Evolutionary conservation across 2,888 invertebrate genomes (phyloP).

Genomic region (Scaptomyza parva): DNA sequence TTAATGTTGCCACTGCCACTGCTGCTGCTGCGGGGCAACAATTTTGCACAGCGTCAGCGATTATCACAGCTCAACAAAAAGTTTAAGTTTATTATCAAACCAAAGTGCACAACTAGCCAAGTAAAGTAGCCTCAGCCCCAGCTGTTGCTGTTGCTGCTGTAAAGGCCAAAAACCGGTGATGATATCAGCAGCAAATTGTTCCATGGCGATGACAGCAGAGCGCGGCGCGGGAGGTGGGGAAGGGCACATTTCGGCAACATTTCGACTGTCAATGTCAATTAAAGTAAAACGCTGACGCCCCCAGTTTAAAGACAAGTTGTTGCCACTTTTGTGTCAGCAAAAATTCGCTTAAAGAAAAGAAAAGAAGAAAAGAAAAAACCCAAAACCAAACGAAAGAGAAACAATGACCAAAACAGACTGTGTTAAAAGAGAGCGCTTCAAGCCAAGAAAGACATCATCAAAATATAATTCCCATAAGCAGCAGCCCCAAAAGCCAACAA

Average conservation of each 20-base stretch:
- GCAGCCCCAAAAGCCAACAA: slow-evolving; percentile 51
- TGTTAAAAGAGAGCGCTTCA: no score
- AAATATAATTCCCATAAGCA: slow-evolving; percentile 69
- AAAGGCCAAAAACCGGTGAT: slow-evolving; percentile 29
- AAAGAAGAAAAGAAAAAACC: slow-evolving; percentile 17
- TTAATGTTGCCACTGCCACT: background rate
- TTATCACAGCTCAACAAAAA: slow-evolving; percentile 44
- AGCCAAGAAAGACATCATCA: slow-evolving; percentile 39
- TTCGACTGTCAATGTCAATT: slow-evolving; percentile 74
- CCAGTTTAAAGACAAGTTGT: slow-evolving; percentile 34
- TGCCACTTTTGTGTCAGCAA: slow-evolving; percentile 66
- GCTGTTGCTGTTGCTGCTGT: slow-evolving; percentile 28
- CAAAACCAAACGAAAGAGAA: slow-evolving; percentile 37
- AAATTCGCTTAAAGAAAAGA: slow-evolving; percentile 63
- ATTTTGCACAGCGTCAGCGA: slow-evolving; percentile 39
- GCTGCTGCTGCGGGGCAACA: slow-evolving; percentile 19
- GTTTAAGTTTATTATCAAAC: slow-evolving; percentile 77
- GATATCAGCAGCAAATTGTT: slow-evolving; percentile 44
- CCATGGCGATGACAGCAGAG: slow-evolving; percentile 31
- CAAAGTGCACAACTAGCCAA: slow-evolving; percentile 49
- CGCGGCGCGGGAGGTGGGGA: background rate
- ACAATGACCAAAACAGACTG: slow-evolving; percentile 44
- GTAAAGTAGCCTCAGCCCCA: slow-evolving; percentile 52
- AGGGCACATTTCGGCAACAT: background rate
- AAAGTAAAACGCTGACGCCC: slow-evolving; percentile 71